Conservation (phyloP, 2,797 vertebrate genomes). For the Xerus rutilus region DNA sequence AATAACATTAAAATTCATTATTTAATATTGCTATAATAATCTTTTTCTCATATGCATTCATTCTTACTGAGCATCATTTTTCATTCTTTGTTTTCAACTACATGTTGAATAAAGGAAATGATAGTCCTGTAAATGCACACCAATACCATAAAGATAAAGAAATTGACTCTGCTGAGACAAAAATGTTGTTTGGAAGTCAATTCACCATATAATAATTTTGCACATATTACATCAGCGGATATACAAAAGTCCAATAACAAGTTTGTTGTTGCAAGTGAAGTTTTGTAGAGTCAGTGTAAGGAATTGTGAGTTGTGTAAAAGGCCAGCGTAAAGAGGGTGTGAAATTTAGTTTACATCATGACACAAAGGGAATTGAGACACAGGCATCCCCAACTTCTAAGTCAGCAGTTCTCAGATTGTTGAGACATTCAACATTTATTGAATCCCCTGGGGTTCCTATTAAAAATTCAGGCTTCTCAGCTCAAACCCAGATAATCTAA, state of each 20-base stretch:
- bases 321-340: neutral
- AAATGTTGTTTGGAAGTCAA: neutral
- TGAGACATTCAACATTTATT: neutral
- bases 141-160: neutral
- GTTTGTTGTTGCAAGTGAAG: neutral
- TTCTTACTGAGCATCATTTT: slow-evolving; percentile 34
- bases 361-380: neutral
- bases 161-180: neutral
- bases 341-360: neutral
- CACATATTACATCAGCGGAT: neutral
- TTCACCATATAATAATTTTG: neutral
- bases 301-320: neutral
- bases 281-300: neutral
- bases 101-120: neutral
- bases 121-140: neutral
- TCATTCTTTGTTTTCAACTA: neutral
- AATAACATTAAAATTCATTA: neutral
- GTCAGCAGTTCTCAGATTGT: slow-evolving; percentile 24
- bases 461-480: neutral
- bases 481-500: neutral
- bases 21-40: neutral
- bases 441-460: neutral
- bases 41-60: neutral
- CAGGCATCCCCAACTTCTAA: neutral
- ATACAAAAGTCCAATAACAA: neutral